Percentiles rank a stretch among this genome's conserved stretches.
Conservation (phyloP, 2,113 vertebrate genomes). For the Miniopterus natalensis region DNA sequence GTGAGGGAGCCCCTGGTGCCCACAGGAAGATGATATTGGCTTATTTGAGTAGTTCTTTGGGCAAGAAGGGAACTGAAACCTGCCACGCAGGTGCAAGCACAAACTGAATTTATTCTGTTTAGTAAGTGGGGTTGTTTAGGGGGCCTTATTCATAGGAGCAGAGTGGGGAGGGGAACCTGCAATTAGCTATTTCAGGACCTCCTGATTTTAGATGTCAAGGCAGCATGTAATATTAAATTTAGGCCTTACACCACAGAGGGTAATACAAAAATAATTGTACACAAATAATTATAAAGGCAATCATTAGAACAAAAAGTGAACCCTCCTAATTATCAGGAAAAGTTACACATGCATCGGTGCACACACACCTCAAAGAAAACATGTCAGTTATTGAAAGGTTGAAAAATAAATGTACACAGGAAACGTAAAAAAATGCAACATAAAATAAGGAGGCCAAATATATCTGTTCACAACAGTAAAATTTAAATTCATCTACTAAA, state of each 20-base stretch:
- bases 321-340: not conserved
- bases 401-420: not conserved
- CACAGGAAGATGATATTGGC: not conserved
- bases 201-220: not conserved
- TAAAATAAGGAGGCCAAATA: not conserved
- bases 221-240: not conserved
- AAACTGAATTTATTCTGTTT: not conserved
- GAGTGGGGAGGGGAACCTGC: not conserved
- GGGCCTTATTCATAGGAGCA: not conserved
- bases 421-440: not conserved
- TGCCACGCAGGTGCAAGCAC: not conserved
- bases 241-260: not conserved
- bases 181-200: not conserved
- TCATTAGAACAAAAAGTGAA: not conserved
- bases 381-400: not conserved
- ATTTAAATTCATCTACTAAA: not conserved
- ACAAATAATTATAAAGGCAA: not conserved
- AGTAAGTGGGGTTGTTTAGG: not conserved
- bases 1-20: not conserved
- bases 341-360: not conserved
- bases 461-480: not conserved
- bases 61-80: not conserved
- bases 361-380: not conserved
- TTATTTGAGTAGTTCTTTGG: not conserved
- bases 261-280: not conserved